Conservation (phyloP, 1,140 invertebrate species). For the fruit fly (Drosophila melanogaster) region Release_6_plus_ISO1_MT NT_033777.3:25633001-25633500, state of each 20-base stretch:
- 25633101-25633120: constrained; percentile 72
- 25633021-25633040: constrained; percentile 57
- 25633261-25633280: constrained; percentile 30
- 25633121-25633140: constrained; percentile 1
- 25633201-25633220: constrained; percentile 22
- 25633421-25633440: not conserved
- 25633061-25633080: constrained; percentile 19
- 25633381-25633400: constrained; percentile 26
- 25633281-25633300: constrained; percentile 69
- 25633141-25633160: constrained; percentile 61
- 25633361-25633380: constrained; percentile 59
- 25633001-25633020: constrained; percentile 54
- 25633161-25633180: constrained; percentile 72
- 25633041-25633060: constrained; percentile 47
- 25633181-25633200: constrained; percentile 55
- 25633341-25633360: constrained; percentile 78
- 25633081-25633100: constrained; percentile 58
- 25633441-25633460: not conserved
- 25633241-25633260: not conserved
- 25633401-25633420: constrained; percentile 4
- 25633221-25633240: constrained; percentile 25
- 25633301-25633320: constrained; percentile 36
- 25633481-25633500: constrained; percentile 64
- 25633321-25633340: constrained; percentile 67
- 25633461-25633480: constrained; percentile 51